phyloP scores from a whole-genome alignment of 1,140 invertebrate species.

The Tetranychus urticae region DNA sequence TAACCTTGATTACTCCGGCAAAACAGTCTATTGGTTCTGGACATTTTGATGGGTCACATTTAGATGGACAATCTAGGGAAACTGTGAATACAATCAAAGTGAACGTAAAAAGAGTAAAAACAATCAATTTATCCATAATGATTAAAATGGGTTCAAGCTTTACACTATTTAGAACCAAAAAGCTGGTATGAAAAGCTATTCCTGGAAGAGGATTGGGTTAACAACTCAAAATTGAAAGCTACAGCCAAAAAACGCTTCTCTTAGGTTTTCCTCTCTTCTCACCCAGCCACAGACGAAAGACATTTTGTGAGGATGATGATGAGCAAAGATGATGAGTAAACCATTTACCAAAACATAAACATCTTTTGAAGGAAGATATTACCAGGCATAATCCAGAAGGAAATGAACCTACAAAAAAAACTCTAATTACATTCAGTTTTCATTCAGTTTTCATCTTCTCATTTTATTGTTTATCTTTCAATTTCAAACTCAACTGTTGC shows the following conservation, averaged over 20 bases:
- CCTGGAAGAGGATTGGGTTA: background rate
- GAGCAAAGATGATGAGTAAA: too few relatives aligned
- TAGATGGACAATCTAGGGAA: background rate
- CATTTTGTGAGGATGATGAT: too few relatives aligned
- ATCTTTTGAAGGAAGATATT: too few relatives aligned
- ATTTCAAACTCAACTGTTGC: too few relatives aligned
- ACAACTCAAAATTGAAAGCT: background rate
- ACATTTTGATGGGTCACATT: constrained; percentile 17
- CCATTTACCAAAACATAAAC: too few relatives aligned
- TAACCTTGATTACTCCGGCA: constrained; percentile 19
- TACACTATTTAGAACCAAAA: background rate
- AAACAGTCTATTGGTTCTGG: constrained; percentile 17
- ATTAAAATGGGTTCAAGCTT: background rate
- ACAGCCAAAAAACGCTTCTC: background rate
- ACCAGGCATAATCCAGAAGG: too few relatives aligned
- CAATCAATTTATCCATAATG: background rate
- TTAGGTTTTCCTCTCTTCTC: background rate
- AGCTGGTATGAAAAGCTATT: background rate
- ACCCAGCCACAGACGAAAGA: background rate
- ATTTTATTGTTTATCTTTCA: too few relatives aligned
- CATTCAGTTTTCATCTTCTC: too few relatives aligned
- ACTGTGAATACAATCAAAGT: background rate
- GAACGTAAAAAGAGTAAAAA: background rate
- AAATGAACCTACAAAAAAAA: too few relatives aligned
- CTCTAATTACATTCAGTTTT: too few relatives aligned